Percentiles rank a stretch among this genome's conserved stretches.
phyloP scores from a whole-genome alignment of 2,797 vertebrate species.

The Numenius phaeopus region DNA sequence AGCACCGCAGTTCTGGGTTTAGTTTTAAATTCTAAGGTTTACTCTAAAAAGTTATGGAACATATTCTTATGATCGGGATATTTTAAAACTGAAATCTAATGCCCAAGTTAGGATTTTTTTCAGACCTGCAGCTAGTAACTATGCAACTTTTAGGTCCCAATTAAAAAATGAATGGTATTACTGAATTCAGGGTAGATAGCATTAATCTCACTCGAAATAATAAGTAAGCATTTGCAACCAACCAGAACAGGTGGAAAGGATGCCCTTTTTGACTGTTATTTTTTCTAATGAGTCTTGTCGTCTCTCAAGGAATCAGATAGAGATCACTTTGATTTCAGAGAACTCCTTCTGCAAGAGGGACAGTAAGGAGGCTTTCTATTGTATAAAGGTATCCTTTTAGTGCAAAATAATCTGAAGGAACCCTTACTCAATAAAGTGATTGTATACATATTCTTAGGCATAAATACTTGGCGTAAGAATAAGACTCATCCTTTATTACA shows the following conservation, averaged over 20 bases:
- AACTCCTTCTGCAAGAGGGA: not conserved
- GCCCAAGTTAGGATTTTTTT: fast-evolving
- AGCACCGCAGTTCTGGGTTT: not conserved
- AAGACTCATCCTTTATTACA: not conserved
- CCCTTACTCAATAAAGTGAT: not conserved
- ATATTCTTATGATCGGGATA: not conserved
- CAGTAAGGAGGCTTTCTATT: not conserved
- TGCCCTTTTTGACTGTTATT: not conserved
- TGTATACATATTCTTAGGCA: not conserved
- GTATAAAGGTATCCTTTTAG: not conserved
- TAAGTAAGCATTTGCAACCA: not conserved
- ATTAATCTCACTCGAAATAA: not conserved
- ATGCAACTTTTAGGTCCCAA: not conserved
- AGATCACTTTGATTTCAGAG: not conserved
- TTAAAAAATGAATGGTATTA: not conserved
- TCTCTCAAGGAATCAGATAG: not conserved
- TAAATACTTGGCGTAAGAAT: not conserved
- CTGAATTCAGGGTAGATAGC: not conserved
- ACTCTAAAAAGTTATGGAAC: not conserved
- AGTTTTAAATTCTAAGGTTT: not conserved
- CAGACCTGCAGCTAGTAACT: not conserved
- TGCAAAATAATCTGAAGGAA: not conserved
- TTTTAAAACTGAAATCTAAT: not conserved
- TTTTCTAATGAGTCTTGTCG: not conserved
- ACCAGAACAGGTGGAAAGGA: fast-evolving